phyloP scores from a whole-genome alignment of 2,797 vertebrate genomes.

The Rhadinocentrus ornatus region DNA sequence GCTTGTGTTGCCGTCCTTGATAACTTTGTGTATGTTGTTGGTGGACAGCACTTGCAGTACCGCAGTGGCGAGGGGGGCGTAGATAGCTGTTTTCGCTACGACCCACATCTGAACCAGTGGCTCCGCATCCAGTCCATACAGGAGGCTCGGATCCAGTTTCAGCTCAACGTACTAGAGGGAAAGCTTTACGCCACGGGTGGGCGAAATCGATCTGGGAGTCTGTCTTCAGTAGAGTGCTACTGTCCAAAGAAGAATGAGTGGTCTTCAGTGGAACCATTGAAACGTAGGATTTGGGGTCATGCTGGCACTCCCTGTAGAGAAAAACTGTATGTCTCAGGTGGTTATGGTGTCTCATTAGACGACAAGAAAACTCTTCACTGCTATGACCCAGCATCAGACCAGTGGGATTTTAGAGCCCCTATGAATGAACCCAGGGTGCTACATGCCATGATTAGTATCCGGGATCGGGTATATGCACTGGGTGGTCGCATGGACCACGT shows the following conservation, averaged over 20 bases:
- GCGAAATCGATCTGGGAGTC: constrained; percentile 93
- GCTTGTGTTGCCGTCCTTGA: constrained; percentile 92
- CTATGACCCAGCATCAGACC: constrained; percentile 87
- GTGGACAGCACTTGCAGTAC: constrained; percentile 95
- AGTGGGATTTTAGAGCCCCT: constrained; percentile 92
- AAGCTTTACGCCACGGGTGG: constrained; percentile 93
- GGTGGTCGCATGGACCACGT: constrained; percentile 97
- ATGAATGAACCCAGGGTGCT: constrained; percentile 97
- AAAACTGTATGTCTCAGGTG: constrained; percentile 92
- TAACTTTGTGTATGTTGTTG: constrained; percentile 94
- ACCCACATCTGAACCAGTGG: constrained; percentile 94
- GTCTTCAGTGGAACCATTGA: constrained; percentile 90
- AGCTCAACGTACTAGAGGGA: constrained; percentile 88
- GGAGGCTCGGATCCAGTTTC: constrained; percentile 97
- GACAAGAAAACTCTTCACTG: constrained; percentile 96
- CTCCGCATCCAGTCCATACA: constrained; percentile 93
- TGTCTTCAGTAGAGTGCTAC: constrained; percentile 94
- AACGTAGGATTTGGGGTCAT: constrained; percentile 97
- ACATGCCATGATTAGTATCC: constrained; percentile 90
- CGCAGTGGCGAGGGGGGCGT: constrained; percentile 95
- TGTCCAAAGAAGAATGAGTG: constrained; percentile 93
- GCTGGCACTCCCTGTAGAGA: constrained; percentile 87
- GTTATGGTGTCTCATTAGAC: constrained; percentile 93
- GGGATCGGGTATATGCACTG: constrained; percentile 87
- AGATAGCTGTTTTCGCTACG: constrained; percentile 90